Evolutionary conservation across 92 coral and sea anemone genomes (phyloP).

Genomic region (Parazoanthus swiftii): DNA sequence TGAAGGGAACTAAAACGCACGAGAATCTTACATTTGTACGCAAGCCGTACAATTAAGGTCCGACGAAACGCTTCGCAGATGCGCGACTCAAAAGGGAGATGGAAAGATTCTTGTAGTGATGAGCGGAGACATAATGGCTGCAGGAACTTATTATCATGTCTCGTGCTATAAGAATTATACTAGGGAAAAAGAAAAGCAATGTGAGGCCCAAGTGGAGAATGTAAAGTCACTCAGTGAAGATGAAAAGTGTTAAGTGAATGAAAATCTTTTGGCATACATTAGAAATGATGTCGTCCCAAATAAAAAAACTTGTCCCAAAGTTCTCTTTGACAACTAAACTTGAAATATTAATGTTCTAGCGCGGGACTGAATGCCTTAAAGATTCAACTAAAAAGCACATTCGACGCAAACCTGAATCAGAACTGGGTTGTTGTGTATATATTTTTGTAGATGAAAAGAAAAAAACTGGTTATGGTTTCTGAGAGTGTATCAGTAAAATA

Average conservation of each 20-base stretch:
- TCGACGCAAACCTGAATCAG: slow-evolving; percentile 46
- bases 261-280: slow-evolving; percentile 42
- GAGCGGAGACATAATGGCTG: slow-evolving; percentile 55
- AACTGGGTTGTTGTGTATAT: slow-evolving; percentile 35
- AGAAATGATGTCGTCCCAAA: slow-evolving; percentile 29
- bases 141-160: slow-evolving; percentile 56
- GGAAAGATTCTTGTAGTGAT: slow-evolving; percentile 48
- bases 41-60: too few relatives aligned
- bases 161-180: slow-evolving; percentile 55
- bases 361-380: not conserved
- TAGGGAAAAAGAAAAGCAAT: not conserved
- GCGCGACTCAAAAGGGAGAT: slow-evolving; percentile 44
- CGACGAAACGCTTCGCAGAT: slow-evolving; percentile 12
- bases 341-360: slow-evolving; percentile 7
- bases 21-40: too few relatives aligned
- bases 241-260: not conserved
- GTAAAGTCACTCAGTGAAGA: not conserved
- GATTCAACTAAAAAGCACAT: slow-evolving; percentile 45
- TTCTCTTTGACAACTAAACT: slow-evolving; percentile 16
- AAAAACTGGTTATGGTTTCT: slow-evolving; percentile 44
- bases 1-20: not conserved
- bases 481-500: slow-evolving; percentile 31
- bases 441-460: slow-evolving; percentile 29
- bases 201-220: not conserved
- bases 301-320: not conserved